These are phyloP conservation scores for Euclidia mi DNA, from an alignment of 2,888 invertebrate species.

Conservation along the genomic window DNA sequence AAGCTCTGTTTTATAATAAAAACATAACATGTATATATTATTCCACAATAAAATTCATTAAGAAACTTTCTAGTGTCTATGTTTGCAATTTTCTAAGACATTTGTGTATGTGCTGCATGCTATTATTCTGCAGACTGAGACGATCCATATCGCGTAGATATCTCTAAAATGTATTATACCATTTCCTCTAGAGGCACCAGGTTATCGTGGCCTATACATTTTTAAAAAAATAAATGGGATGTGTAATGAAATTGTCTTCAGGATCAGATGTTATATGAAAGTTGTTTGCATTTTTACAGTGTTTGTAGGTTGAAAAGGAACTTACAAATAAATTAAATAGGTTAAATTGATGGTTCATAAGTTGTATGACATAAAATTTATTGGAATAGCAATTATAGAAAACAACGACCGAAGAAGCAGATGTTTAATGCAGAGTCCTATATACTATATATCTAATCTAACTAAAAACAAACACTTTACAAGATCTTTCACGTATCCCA, in stretches of 20 bases:
- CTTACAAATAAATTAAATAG: no score
- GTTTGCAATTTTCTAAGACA: conserved; percentile 33
- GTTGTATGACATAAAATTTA: no score
- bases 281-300: neutral
- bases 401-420: no score
- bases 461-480: no score
- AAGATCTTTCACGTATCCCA: no score
- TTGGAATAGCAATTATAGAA: no score
- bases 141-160: conserved; percentile 71
- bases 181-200: conserved; percentile 69
- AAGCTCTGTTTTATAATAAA: no score
- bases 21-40: neutral
- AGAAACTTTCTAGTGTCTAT: conserved; percentile 6
- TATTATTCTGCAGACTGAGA: conserved; percentile 54
- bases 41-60: neutral
- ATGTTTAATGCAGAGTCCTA: no score
- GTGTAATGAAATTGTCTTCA: conserved; percentile 44
- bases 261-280: neutral
- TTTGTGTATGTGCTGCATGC: conserved; percentile 50
- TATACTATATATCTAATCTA: no score
- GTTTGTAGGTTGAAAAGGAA: no score
- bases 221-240: conserved; percentile 71
- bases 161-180: conserved; percentile 76
- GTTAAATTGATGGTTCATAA: no score
- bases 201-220: conserved; percentile 76